Evolutionary conservation across 2,888 invertebrate genomes (phyloP).

Genomic region (Liodrosophila aerea): DNA sequence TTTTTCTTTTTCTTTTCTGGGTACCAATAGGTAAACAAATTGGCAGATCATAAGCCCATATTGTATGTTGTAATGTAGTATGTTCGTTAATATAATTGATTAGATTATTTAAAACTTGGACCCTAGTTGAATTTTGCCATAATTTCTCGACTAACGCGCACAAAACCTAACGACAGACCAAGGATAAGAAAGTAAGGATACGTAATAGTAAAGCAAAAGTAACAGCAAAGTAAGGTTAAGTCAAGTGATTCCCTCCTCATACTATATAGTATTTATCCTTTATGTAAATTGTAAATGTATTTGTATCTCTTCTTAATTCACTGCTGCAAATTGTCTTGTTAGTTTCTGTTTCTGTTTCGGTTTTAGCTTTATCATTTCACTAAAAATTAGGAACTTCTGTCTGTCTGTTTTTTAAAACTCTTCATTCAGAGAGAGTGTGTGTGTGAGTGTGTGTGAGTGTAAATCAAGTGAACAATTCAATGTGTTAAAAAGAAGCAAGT

Average conservation of each 20-base stretch:
- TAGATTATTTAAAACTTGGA: slow-evolving; percentile 75
- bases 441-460: slow-evolving; percentile 35
- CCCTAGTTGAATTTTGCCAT: slow-evolving; percentile 77
- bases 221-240: slow-evolving; percentile 33
- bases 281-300: neutral
- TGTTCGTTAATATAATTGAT: slow-evolving; percentile 50
- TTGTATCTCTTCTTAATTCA: slow-evolving; percentile 52
- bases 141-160: slow-evolving; percentile 53
- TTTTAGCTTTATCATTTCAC: slow-evolving; percentile 56
- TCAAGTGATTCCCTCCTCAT: slow-evolving; percentile 40
- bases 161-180: slow-evolving; percentile 53
- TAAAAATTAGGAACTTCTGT: slow-evolving; percentile 77
- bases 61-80: slow-evolving; percentile 20
- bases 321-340: slow-evolving; percentile 65
- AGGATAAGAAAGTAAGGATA: slow-evolving; percentile 50
- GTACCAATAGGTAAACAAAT: slow-evolving; percentile 59
- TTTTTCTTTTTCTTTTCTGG: too few relatives aligned
- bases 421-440: slow-evolving; percentile 12
- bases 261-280: too few relatives aligned
- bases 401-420: slow-evolving; percentile 51
- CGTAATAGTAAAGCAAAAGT: slow-evolving; percentile 33
- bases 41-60: slow-evolving; percentile 38
- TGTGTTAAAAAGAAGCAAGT: slow-evolving; percentile 55
- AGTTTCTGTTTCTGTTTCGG: slow-evolving; percentile 44
- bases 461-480: slow-evolving; percentile 41